These are phyloP conservation scores for Rhodeus uyekii DNA, from an alignment of 2,797 vertebrate species.

Conservation along the genomic window DNA sequence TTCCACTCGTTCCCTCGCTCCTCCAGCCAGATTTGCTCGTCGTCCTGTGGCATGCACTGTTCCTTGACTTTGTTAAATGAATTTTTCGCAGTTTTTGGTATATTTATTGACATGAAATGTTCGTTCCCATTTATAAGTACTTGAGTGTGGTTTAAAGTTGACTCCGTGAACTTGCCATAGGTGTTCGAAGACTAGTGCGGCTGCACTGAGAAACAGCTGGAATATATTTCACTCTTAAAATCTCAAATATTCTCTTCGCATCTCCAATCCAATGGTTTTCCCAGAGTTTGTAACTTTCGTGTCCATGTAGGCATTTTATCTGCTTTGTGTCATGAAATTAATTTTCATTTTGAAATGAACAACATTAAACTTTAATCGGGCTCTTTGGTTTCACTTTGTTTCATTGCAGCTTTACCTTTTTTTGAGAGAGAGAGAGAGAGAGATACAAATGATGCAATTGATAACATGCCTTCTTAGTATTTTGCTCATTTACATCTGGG, in stretches of 20 bases:
- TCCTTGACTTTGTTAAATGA: conserved; percentile 63
- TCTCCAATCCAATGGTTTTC: neutral
- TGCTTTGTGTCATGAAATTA: neutral
- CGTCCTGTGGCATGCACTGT: conserved; percentile 91
- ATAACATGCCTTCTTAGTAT: conserved; percentile 22
- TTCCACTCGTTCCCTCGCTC: conserved; percentile 51
- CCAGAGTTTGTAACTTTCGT: neutral
- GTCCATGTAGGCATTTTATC: conserved; percentile 11
- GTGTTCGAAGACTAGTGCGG: conserved; percentile 26
- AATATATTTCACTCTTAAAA: conserved; percentile 8
- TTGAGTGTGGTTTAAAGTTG: conserved; percentile 55
- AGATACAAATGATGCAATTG: conserved; percentile 17
- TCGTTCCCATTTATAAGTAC: conserved; percentile 34
- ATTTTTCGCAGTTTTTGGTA: conserved; percentile 58
- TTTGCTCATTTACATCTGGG: conserved; percentile 18
- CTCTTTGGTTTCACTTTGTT: neutral
- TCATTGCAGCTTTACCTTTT: neutral
- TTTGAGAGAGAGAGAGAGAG: neutral
- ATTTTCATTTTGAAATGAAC: neutral
- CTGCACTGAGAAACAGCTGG: conserved; percentile 15
- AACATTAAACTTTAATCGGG: neutral
- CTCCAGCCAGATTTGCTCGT: conserved; percentile 63
- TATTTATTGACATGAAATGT: conserved; percentile 44
- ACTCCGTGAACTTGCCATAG: conserved; percentile 40
- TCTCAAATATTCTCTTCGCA: neutral